phyloP scores from a whole-genome alignment of 1,140 invertebrate species.

The Zaprionus taronus region DNA sequence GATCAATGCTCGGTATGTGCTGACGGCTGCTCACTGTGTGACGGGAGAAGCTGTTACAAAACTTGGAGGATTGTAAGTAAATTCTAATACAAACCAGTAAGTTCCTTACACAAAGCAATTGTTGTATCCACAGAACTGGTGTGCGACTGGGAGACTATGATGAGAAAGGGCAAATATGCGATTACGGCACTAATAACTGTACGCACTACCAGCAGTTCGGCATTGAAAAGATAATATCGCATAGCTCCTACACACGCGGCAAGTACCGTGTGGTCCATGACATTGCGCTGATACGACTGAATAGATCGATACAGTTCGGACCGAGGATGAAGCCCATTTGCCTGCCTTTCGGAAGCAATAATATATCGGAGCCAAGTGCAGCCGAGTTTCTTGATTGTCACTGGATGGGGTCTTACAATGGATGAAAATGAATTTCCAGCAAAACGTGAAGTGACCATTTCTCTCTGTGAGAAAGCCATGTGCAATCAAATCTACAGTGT shows the following conservation, averaged over 20 bases:
- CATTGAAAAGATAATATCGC: not conserved
- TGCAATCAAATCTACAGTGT: not conserved
- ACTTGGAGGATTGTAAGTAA: not conserved
- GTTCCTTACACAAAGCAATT: not conserved
- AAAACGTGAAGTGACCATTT: not conserved
- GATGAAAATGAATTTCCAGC: not conserved
- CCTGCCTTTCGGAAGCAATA: not conserved
- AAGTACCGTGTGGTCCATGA: not conserved
- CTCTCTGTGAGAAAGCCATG: not conserved
- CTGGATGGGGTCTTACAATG: not conserved
- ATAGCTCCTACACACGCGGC: not conserved
- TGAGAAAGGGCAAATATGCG: not conserved
- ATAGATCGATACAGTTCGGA: not conserved
- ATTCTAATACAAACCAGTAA: not conserved
- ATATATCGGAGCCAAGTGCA: too few species aligned
- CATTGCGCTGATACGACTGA: not conserved
- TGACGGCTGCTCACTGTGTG: not conserved
- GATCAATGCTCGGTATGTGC: not conserved
- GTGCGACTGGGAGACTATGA: not conserved
- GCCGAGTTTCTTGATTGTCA: too few species aligned
- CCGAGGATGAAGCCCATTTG: not conserved
- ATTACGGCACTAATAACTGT: not conserved
- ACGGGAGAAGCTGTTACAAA: not conserved
- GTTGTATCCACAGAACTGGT: not conserved
- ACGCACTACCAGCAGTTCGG: not conserved